Percentiles rank a stretch among this genome's conserved stretches.
Evolutionary conservation across 2,113 vertebrate genomes (phyloP).

Genomic region (Cardinalis cardinalis): DNA sequence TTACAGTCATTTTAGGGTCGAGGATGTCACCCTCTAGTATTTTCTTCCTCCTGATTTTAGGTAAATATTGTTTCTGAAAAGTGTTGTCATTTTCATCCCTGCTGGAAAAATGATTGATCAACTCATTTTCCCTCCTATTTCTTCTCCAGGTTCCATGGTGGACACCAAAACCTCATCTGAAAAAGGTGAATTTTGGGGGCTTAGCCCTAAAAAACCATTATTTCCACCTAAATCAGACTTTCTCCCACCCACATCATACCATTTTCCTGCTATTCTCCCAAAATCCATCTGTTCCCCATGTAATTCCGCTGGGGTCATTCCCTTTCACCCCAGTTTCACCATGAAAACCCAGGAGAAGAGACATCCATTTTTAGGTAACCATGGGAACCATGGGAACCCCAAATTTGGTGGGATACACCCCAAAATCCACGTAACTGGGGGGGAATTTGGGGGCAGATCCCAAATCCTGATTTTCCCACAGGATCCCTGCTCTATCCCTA

Average conservation of each 20-base stretch:
- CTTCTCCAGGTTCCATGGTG: neutral
- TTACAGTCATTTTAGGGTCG: neutral
- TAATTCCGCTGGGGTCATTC: neutral
- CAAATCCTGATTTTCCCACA: neutral
- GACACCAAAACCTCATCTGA: neutral
- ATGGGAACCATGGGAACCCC: neutral
- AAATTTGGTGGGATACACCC: neutral
- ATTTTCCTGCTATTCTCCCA: neutral
- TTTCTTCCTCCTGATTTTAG: neutral
- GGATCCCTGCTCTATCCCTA: neutral
- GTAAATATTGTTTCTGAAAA: neutral
- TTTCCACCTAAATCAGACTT: neutral
- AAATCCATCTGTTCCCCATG: neutral
- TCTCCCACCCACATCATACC: too few species aligned
- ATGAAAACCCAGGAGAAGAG: neutral
- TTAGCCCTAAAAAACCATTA: neutral
- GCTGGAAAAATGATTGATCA: neutral
- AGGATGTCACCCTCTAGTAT: neutral
- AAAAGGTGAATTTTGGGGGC: neutral
- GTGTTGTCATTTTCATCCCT: neutral
- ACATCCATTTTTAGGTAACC: neutral
- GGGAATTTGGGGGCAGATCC: neutral
- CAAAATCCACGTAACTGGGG: neutral
- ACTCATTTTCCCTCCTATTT: neutral
- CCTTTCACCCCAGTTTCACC: neutral